These are phyloP conservation scores for Tipula helvola DNA, from an alignment of 2,888 invertebrate genomes.

Conservation along the genomic window DNA sequence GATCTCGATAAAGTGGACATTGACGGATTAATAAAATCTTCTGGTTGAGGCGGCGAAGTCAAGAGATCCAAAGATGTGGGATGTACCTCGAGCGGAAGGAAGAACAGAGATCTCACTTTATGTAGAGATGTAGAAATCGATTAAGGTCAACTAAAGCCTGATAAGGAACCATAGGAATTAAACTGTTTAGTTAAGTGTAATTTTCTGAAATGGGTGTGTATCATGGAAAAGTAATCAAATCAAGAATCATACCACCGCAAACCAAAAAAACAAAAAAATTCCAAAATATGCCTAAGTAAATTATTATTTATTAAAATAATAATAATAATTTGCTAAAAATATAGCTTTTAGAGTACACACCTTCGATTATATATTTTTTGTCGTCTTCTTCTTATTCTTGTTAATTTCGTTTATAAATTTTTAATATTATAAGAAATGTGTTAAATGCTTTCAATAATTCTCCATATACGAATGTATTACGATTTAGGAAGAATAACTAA, in stretches of 20 bases:
- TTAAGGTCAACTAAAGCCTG: no score
- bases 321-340: background rate
- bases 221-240: background rate
- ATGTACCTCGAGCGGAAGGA: no score
- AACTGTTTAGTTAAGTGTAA: background rate
- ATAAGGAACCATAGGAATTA: background rate
- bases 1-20: no score
- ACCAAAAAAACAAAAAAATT: background rate
- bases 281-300: background rate
- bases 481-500: no score
- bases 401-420: background rate
- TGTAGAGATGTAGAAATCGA: no score
- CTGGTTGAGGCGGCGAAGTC: no score
- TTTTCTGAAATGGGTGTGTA: background rate
- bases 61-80: no score
- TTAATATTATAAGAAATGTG: background rate
- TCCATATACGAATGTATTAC: background rate
- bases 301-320: background rate
- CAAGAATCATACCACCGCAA: background rate
- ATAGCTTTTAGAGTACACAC: background rate
- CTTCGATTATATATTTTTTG: background rate
- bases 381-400: background rate
- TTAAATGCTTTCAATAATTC: background rate
- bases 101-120: no score
- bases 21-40: no score